Percentiles rank a stretch among this genome's conserved stretches.
Conservation (phyloP, 2,888 invertebrate species). For the Kryphioiulus occultus region DNA sequence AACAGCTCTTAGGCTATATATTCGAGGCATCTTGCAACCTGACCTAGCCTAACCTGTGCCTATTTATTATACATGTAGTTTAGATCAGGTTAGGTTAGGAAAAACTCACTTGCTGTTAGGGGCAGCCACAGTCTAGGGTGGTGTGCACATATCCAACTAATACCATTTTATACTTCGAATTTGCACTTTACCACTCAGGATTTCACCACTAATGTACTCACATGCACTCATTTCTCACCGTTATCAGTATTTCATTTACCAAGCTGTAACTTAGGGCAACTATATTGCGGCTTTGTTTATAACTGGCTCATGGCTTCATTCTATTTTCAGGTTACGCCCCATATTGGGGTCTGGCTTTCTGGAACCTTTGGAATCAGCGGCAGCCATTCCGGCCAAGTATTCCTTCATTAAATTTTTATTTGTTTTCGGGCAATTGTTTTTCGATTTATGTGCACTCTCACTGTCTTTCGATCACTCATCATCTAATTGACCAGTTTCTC, state of each 20-base stretch:
- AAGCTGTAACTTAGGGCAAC: not conserved
- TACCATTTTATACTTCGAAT: too few species aligned
- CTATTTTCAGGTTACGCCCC: not conserved
- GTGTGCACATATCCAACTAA: too few species aligned
- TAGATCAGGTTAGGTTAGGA: too few species aligned
- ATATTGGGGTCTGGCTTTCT: not conserved
- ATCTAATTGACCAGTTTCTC: not conserved
- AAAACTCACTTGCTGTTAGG: too few species aligned
- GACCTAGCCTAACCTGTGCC: too few species aligned
- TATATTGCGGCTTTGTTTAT: not conserved
- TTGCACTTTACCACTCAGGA: too few species aligned
- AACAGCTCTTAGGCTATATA: too few species aligned
- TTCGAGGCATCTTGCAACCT: too few species aligned
- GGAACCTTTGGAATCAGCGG: not conserved
- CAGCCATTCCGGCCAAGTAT: not conserved
- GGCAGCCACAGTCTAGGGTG: too few species aligned
- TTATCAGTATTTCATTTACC: not conserved
- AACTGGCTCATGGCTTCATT: not conserved
- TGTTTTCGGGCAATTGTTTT: conserved; percentile 5
- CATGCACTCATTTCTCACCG: not conserved
- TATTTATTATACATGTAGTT: too few species aligned
- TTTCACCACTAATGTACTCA: too few species aligned
- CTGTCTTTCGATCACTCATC: conserved; percentile 5
- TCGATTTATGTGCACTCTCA: not conserved
- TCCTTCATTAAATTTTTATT: not conserved